Base-by-base conservation (phyloP, 2,113 vertebrate species). In the Ornithorhynchus anatinus region DNA sequence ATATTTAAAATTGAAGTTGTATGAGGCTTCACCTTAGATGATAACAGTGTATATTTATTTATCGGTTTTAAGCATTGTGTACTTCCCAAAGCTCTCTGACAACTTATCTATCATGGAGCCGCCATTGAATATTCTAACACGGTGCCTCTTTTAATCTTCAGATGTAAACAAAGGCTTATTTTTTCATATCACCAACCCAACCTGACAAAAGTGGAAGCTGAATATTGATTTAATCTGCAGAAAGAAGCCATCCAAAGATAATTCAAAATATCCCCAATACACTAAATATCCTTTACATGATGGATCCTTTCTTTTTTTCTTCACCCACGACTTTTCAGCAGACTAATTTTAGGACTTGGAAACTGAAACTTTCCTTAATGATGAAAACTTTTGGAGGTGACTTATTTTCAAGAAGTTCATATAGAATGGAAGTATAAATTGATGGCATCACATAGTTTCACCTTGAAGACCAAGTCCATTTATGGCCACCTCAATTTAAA, bases 1-100 rank as follows among this genome's bases (percentile, higher is more conserved):
- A 90, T 92, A 89, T 91, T 92, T 89, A 91, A 92, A 92, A 89
- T 69, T 70, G 61, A 72, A 87, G 73, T 73, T 85, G 67, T 68
- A 81, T 72, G 60, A 81, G 53, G 39, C 43, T 88, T 85, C 69
- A 67, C 56, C 60, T 87, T 53, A 76, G 77, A 83, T 88, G 82
- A 88, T 85, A 91, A 89, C 67, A 36, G 4, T 72, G 56, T 77
- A 78, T 87, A 79, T 89, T 84, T 91, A 90, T 84, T 86, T 89
- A 82, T 88, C 72, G 80, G 71, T 82, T 77, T 73, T 51, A 88
- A 85, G 81, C 74, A 85, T 77, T 86, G 66, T 90, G 81, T 84
- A 78, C 43, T 81, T 90, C 69, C 62, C 80, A 48, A 82, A 89
- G 80, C 62, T 90, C 71, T 84, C 80, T 88, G 84, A 91, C 86